Percentiles rank a stretch among this genome's conserved stretches.
phyloP scores from a whole-genome alignment of 1,140 invertebrate genomes.

The Drosophila equinoxialis region DNA sequence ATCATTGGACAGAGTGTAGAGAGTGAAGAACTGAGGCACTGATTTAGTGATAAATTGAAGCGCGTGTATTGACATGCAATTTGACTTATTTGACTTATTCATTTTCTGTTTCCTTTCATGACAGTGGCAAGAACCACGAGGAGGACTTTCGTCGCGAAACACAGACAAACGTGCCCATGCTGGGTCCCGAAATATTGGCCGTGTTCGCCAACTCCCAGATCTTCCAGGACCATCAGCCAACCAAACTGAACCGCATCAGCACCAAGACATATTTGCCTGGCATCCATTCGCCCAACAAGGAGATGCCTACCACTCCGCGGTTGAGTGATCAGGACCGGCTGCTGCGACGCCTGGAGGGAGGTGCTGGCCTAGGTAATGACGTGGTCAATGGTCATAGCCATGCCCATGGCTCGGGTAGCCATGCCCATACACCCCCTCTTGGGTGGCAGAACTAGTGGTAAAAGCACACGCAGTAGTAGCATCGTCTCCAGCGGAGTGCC shows the following conservation, averaged over 20 bases:
- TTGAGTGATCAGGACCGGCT: conserved; percentile 77
- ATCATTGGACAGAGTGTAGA: background rate
- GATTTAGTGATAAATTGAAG: conserved; percentile 2
- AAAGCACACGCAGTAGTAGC: conserved; percentile 73
- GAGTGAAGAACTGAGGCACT: background rate
- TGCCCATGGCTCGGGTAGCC: conserved; percentile 8
- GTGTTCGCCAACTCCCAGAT: conserved; percentile 83
- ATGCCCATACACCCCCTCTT: conserved; percentile 60
- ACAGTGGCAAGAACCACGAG: conserved; percentile 80
- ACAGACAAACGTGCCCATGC: conserved; percentile 78
- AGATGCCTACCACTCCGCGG: conserved; percentile 68
- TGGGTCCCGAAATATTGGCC: conserved; percentile 79
- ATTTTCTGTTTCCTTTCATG: conserved; percentile 1
- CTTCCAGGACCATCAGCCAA: conserved; percentile 81
- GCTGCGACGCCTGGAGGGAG: conserved; percentile 80
- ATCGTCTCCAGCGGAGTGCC: conserved; percentile 67
- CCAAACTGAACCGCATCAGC: conserved; percentile 72
- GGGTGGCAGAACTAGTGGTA: conserved; percentile 61
- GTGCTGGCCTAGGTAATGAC: conserved; percentile 52
- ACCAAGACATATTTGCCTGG: conserved; percentile 75
- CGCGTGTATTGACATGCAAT: conserved; percentile 7
- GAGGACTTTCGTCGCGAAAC: conserved; percentile 82
- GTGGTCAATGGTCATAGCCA: background rate
- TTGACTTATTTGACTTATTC: conserved; percentile 25
- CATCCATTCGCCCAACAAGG: conserved; percentile 70